Conservation (phyloP, 2,113 vertebrate genomes). For the Sebastes schlegelii region DNA sequence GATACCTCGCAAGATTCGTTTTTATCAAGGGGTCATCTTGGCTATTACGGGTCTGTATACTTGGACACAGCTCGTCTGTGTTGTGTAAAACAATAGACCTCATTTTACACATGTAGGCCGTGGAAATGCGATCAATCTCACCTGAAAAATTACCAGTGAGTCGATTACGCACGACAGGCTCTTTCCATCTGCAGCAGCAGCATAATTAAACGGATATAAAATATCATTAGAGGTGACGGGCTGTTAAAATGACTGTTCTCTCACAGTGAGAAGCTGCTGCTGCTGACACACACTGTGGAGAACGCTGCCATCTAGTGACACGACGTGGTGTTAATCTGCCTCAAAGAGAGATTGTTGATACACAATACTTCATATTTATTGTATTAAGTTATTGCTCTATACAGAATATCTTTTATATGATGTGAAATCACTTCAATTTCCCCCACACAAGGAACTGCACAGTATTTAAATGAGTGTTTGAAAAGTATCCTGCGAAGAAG, state of each 20-base stretch:
- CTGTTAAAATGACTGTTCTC: slow-evolving; percentile 56
- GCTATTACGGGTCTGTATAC: not conserved
- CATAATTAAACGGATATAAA: slow-evolving; percentile 76
- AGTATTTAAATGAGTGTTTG: slow-evolving; percentile 5
- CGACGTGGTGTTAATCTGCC: not conserved
- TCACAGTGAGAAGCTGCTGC: not conserved
- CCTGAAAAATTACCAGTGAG: slow-evolving; percentile 64
- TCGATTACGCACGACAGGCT: slow-evolving; percentile 66
- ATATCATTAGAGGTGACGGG: slow-evolving; percentile 75
- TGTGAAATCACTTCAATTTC: not conserved
- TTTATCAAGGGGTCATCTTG: not conserved
- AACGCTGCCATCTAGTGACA: slow-evolving; percentile 74
- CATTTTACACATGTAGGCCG: slow-evolving; percentile 35
- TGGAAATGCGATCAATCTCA: slow-evolving; percentile 64
- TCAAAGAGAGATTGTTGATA: not conserved
- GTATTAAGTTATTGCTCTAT: not conserved
- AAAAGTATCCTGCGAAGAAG: not conserved
- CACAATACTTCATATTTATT: slow-evolving; percentile 51
- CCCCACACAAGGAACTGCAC: not conserved
- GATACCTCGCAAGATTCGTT: not conserved
- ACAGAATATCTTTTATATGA: not conserved
- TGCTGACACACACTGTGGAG: slow-evolving; percentile 1
- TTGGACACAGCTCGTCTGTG: slow-evolving; percentile 11
- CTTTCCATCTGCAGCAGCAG: slow-evolving; percentile 67
- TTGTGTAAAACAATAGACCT: slow-evolving; percentile 37